Percentiles rank a stretch among this genome's conserved stretches.
Evolutionary conservation across 37 sponge, comb jelly and placozoan genomes (phyloP).

Genomic region (Tethya wilhelma): DNA sequence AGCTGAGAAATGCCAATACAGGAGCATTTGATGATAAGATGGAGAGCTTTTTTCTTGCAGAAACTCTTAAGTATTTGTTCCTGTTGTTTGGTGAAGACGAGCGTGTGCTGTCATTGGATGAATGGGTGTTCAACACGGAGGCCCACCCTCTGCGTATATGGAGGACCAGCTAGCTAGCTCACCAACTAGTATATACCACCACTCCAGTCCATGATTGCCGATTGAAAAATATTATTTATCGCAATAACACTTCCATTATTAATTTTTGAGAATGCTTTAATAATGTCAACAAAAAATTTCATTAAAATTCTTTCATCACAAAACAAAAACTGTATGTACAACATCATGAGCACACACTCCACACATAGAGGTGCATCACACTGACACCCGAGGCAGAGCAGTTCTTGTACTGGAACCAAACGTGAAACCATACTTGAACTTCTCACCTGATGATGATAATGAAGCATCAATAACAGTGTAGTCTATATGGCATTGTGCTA

Average conservation of each 20-base stretch:
- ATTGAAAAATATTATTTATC: not conserved
- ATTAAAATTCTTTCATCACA: not conserved
- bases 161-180: not conserved
- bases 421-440: conserved; percentile 74
- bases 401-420: conserved; percentile 69
- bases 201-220: not conserved
- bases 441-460: conserved; percentile 47
- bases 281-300: not conserved
- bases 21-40: conserved; percentile 56
- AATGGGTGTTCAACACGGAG: conserved; percentile 93
- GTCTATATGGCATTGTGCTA: no score
- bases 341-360: not conserved
- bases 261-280: not conserved
- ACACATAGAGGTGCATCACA: not conserved
- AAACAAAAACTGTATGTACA: not conserved
- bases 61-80: conserved; percentile 90
- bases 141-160: conserved; percentile 91
- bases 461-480: not conserved
- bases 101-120: conserved; percentile 58
- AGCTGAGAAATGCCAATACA: conserved; percentile 45
- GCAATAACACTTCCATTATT: not conserved
- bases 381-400: conserved; percentile 51
- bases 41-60: conserved; percentile 91
- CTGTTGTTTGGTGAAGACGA: conserved; percentile 79
- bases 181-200: no score